phyloP scores from a whole-genome alignment of 1,140 invertebrate species.

The Asbolus verrucosus region DNA sequence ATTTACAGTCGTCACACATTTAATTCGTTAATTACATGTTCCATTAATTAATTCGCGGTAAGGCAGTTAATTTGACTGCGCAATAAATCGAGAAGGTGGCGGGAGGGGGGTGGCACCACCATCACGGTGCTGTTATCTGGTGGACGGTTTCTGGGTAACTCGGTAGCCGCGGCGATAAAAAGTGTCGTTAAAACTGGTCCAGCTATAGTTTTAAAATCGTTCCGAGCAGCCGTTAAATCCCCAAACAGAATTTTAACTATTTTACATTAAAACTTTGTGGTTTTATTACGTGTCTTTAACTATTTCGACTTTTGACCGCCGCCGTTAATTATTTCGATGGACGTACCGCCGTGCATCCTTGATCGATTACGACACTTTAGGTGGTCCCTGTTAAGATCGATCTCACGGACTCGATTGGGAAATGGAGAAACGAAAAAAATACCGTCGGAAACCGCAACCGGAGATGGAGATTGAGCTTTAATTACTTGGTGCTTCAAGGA shows the following conservation, averaged over 20 bases:
- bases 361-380: background rate
- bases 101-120: background rate
- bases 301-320: constrained; percentile 1
- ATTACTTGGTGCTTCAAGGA: too few relatives aligned
- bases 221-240: background rate
- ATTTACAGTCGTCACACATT: constrained; percentile 41
- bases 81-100: constrained; percentile 19
- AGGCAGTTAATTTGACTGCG: constrained; percentile 38
- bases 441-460: background rate
- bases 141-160: constrained; percentile 11
- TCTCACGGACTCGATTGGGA: background rate
- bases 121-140: background rate
- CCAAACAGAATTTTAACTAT: constrained; percentile 18
- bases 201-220: constrained; percentile 7
- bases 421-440: background rate
- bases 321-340: background rate
- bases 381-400: constrained; percentile 11
- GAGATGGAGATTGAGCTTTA: too few relatives aligned
- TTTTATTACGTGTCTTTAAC: constrained; percentile 21
- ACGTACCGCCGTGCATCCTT: background rate
- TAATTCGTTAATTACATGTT: constrained; percentile 44
- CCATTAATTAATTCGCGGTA: constrained; percentile 44
- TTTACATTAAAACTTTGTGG: background rate
- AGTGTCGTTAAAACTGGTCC: constrained; percentile 23
- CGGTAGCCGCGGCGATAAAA: constrained; percentile 16